A percentile compares a stretch with the other conserved stretches of the same genome.
Evolutionary conservation across 2,888 invertebrate genomes (phyloP).

Genomic region (Cantharis rufa): DNA sequence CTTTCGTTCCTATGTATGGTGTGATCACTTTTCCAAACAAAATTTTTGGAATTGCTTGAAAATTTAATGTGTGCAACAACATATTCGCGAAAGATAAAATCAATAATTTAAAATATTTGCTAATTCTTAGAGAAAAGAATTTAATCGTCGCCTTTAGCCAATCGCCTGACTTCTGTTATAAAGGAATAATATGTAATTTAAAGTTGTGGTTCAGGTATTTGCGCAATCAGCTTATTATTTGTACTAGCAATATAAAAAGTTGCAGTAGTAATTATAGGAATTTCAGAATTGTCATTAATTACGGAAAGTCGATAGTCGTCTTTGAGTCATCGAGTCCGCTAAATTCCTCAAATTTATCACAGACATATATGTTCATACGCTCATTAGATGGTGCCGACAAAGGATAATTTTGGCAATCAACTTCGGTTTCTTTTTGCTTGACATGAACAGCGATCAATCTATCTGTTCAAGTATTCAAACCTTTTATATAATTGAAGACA

Average conservation of each 20-base stretch:
- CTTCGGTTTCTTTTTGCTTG: conserved; percentile 43
- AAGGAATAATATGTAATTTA: background rate
- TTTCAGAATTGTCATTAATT: conserved; percentile 10
- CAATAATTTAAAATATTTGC: background rate
- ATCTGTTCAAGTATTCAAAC: conserved; percentile 37
- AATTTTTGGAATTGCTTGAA: background rate
- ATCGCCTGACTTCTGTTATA: background rate
- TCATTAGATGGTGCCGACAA: conserved; percentile 50
- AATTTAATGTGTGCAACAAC: background rate
- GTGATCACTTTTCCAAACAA: background rate
- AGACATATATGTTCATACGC: conserved; percentile 47
- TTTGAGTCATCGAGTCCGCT: conserved; percentile 15
- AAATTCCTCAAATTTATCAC: conserved; percentile 43
- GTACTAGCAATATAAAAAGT: background rate
- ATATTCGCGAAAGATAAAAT: background rate
- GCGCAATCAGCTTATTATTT: background rate
- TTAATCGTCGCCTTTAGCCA: background rate
- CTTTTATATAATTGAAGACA: conserved; percentile 29
- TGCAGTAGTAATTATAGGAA: conserved; percentile 1
- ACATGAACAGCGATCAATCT: conserved; percentile 42
- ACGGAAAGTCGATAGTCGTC: conserved; percentile 14
- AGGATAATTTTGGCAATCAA: conserved; percentile 51
- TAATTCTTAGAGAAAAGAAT: background rate
- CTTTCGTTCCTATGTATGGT: background rate
- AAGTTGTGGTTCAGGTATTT: background rate